Conservation (phyloP, 1,140 invertebrate species). For the Drosophila mojavensis region DNA sequence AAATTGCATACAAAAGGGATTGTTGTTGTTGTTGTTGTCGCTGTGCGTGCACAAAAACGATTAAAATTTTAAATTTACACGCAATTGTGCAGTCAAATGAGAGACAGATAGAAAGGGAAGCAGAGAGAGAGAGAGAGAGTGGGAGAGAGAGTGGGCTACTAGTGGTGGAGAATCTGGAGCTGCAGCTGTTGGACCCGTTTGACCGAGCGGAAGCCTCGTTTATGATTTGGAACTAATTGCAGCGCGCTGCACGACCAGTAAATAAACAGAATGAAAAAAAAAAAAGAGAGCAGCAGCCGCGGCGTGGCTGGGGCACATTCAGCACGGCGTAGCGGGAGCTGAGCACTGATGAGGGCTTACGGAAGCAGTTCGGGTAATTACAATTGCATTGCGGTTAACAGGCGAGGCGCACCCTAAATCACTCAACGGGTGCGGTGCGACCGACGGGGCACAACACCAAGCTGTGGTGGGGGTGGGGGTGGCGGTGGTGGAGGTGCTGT, state of each 20-base stretch:
- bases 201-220: conserved; percentile 71
- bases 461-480: too few relatives aligned
- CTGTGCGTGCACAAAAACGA: conserved; percentile 67
- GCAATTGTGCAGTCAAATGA: conserved; percentile 56
- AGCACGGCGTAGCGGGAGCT: background rate
- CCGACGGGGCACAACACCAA: background rate
- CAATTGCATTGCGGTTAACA: conserved; percentile 81
- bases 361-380: conserved; percentile 79
- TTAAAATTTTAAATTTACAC: conserved; percentile 81
- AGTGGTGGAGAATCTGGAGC: background rate
- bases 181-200: conserved; percentile 18
- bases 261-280: conserved; percentile 31
- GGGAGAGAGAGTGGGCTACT: background rate
- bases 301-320: conserved; percentile 2
- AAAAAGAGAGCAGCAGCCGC: conserved; percentile 37
- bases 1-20: conserved; percentile 50
- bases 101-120: background rate
- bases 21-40: conserved; percentile 39
- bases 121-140: background rate
- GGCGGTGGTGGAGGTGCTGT: too few relatives aligned
- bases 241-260: conserved; percentile 61
- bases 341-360: conserved; percentile 29
- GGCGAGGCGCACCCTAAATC: conserved; percentile 75
- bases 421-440: conserved; percentile 50
- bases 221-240: conserved; percentile 82